Evolutionary conservation across 1,140 invertebrate species (phyloP).

Genomic region (Solen grandis): DNA sequence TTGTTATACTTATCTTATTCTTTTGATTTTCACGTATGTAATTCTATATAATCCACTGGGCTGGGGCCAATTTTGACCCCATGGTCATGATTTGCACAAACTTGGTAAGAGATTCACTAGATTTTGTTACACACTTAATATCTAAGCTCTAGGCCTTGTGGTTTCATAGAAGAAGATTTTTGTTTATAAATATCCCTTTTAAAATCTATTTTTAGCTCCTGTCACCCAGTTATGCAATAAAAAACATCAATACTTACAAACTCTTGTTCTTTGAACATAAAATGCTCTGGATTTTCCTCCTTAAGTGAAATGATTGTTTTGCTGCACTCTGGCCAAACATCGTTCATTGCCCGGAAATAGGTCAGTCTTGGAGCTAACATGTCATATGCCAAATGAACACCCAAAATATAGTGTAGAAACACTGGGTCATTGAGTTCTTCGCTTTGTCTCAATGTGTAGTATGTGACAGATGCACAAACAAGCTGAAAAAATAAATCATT

Average conservation of each 20-base stretch:
- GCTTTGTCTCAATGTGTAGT: too few relatives aligned
- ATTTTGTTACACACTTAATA: too few relatives aligned
- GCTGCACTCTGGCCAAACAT: conserved; percentile 49
- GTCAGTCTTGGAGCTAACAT: conserved; percentile 22
- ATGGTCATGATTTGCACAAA: not conserved
- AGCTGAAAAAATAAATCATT: too few relatives aligned
- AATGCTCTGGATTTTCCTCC: conserved; percentile 26
- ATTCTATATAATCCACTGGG: not conserved
- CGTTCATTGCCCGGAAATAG: conserved; percentile 38
- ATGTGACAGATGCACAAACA: too few relatives aligned
- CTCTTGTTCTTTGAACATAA: conserved; percentile 38
- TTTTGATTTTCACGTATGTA: not conserved
- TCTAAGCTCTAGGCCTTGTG: too few relatives aligned
- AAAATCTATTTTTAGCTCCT: too few relatives aligned
- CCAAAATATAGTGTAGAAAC: conserved; percentile 3
- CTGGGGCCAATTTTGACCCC: too few relatives aligned
- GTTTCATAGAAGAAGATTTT: conserved; percentile 9
- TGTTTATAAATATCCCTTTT: too few relatives aligned
- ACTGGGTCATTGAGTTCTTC: too few relatives aligned
- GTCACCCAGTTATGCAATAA: not conserved
- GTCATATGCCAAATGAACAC: conserved; percentile 27
- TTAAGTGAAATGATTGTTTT: not conserved
- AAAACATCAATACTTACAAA: conserved; percentile 44
- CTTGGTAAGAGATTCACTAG: not conserved
- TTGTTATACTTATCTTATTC: not conserved